Base-by-base conservation (phyloP, 2,888 invertebrate species). In the Temnothorax rugatulus region DNA sequence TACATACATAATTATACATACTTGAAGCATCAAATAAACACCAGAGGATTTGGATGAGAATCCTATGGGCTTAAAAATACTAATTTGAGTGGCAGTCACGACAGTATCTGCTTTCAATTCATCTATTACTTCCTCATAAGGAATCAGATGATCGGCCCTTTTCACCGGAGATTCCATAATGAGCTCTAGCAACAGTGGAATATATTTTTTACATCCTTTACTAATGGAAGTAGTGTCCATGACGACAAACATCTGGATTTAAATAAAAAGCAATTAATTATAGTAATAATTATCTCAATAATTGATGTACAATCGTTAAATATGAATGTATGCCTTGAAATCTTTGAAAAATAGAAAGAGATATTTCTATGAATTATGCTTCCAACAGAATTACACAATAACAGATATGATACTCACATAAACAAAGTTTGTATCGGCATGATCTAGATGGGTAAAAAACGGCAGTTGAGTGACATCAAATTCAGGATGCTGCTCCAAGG, bases 381-480 rank as follows among this genome's bases (percentile, higher is more conserved):
- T 71, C 21, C 21, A 71, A 71, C 29, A 8, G 8, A 74, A 34
- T 47, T 15, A 15, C 1, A 18, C 9, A 25, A 47, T 11, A 54
- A 21, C 50, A 61, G 21, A 38, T 3, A 29, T 7, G 47, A 84
- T 90, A 96, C 97, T 96, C 95, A 98, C 98, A 95, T 98, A 97
- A 87, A 98, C 97, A 94, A 98, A 98, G 95, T 97, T 97, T 2
- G 98, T 97, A 89, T 97, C 97, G 71, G 98, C 95, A 93, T 97
- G 97, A 95, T 98, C 97, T 73, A 98, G 95, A 89, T 97, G 97
- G 0, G 98, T 96, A 92, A 96, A 97, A 29, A 98, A 95, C 0
- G 98, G 98, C 64, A 98, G 94, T 69, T 96, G 95, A 1, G 95
- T 94, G 15, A 97, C 95, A 93, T 97, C 96, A 88, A 97, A 95